phyloP scores from a whole-genome alignment of 2,888 invertebrate species.

The Petrophora chlorosata region DNA sequence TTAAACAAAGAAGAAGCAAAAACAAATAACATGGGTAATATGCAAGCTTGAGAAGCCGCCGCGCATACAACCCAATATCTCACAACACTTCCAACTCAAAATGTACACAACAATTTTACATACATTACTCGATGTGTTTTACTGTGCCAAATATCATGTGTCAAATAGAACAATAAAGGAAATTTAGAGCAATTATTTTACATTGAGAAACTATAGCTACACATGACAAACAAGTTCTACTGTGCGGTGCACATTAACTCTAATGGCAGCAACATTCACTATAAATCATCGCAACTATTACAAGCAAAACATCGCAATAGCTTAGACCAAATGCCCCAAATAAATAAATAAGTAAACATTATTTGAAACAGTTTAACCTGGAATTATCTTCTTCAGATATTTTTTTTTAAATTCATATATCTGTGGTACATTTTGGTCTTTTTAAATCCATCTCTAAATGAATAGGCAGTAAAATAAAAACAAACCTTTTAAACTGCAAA shows the following conservation, averaged over 20 bases:
- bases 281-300: conserved; percentile 48
- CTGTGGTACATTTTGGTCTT: conserved; percentile 9
- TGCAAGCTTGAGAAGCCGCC: conserved; percentile 69
- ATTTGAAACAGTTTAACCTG: conserved; percentile 9
- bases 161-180: neutral
- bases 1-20: conserved; percentile 80
- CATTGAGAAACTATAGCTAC: conserved; percentile 22
- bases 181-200: neutral
- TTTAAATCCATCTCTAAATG: conserved; percentile 11
- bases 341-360: conserved; percentile 17
- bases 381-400: neutral
- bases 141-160: conserved; percentile 12
- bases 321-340: conserved; percentile 59
- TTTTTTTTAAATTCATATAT: neutral
- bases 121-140: conserved; percentile 19
- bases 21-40: conserved; percentile 65
- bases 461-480: conserved; percentile 27
- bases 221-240: conserved; percentile 49
- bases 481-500: conserved; percentile 48
- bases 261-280: conserved; percentile 61
- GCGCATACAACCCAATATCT: conserved; percentile 65
- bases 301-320: conserved; percentile 48
- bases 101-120: conserved; percentile 23
- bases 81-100: conserved; percentile 53
- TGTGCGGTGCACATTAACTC: conserved; percentile 48